Evolutionary conservation across 2,797 vertebrate species (phyloP).

Genomic region (Hypotaenidia okinawae): DNA sequence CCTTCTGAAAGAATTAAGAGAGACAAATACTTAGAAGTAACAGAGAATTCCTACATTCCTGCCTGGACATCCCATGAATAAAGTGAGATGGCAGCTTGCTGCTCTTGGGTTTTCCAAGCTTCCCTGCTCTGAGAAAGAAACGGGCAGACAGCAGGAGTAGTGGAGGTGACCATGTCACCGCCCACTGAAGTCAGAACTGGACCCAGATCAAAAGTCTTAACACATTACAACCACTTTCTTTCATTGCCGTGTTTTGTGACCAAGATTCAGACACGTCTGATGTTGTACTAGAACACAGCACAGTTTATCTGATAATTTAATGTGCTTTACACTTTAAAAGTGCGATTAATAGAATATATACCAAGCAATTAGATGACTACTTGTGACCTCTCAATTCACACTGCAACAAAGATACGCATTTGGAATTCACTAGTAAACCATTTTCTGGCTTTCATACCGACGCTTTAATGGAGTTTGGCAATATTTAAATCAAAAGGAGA

Average conservation of each 20-base stretch:
- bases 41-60: not conserved
- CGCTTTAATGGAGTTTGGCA: slow-evolving; percentile 38
- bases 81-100: not conserved
- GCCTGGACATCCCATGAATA: not conserved
- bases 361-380: not conserved
- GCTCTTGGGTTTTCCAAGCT: not conserved
- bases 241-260: not conserved
- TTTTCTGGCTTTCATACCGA: slow-evolving; percentile 8
- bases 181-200: not conserved
- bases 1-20: slow-evolving; percentile 46
- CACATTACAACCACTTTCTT: not conserved
- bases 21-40: not conserved
- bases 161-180: not conserved
- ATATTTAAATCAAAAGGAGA: slow-evolving; percentile 46
- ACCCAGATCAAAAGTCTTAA: not conserved
- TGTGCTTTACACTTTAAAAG: not conserved
- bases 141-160: fast-evolving
- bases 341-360: slow-evolving; percentile 1
- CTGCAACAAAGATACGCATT: not conserved
- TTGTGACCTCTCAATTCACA: slow-evolving; percentile 25
- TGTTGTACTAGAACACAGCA: not conserved
- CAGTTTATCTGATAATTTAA: not conserved
- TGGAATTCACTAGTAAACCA: slow-evolving; percentile 1
- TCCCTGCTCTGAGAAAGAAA: not conserved
- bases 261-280: not conserved